A percentile compares a stretch with the other conserved stretches of the same genome.
phyloP scores from a whole-genome alignment of 2,888 invertebrate genomes.

The Furcula furcula region DNA sequence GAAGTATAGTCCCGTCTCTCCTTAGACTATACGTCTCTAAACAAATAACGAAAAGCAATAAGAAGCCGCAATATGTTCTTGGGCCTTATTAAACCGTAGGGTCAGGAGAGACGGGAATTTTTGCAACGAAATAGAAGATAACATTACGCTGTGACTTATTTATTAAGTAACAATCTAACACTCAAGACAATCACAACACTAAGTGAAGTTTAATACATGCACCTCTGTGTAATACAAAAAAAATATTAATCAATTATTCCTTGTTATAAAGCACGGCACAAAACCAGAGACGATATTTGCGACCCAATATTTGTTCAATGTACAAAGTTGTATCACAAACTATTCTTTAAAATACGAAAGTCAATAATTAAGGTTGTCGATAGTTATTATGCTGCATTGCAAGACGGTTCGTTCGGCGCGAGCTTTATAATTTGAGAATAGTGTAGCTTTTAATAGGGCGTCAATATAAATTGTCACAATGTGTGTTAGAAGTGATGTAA shows the following conservation, averaged over 20 bases:
- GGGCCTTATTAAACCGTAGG: no score
- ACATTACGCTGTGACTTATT: slow-evolving; percentile 13
- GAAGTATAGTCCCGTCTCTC: slow-evolving; percentile 63
- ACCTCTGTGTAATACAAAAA: slow-evolving; percentile 19
- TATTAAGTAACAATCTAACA: slow-evolving; percentile 43
- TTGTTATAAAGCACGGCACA: slow-evolving; percentile 21
- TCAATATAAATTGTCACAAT: slow-evolving; percentile 6
- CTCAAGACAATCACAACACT: slow-evolving; percentile 51
- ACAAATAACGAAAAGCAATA: no score
- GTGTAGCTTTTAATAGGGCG: slow-evolving; percentile 18
- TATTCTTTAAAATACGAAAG: slow-evolving; percentile 9
- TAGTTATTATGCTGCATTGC: slow-evolving; percentile 20
- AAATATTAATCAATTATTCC: slow-evolving; percentile 14
- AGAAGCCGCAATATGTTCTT: no score
- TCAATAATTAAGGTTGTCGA: slow-evolving; percentile 11
- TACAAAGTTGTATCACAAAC: slow-evolving; percentile 10
- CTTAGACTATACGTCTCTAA: no score
- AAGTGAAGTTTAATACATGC: slow-evolving; percentile 50
- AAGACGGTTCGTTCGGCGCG: slow-evolving; percentile 24
- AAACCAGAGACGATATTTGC: slow-evolving; percentile 16
- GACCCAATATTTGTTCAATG: slow-evolving; percentile 19
- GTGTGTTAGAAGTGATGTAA: slow-evolving; percentile 24
- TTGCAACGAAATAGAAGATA: slow-evolving; percentile 54
- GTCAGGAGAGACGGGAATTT: slow-evolving; percentile 52
- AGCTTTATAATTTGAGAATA: slow-evolving; percentile 17